phyloP scores from a whole-genome alignment of 2,888 invertebrate genomes.

The Luperina nickerlii region DNA sequence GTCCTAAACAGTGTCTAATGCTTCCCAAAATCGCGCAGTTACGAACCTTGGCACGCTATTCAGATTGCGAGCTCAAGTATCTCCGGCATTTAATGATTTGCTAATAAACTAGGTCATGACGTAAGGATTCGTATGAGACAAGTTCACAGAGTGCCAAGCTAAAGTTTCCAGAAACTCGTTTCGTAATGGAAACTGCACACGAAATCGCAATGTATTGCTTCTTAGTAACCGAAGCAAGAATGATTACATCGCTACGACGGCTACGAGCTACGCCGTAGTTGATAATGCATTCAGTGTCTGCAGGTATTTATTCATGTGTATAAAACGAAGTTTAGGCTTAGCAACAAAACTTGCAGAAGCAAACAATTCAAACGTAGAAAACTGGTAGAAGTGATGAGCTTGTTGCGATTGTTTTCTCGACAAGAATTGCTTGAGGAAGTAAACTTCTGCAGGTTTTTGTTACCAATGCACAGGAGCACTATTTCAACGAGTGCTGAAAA shows the following conservation, averaged over 20 bases:
- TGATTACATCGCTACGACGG: not conserved
- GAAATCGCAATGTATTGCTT: conserved; percentile 14
- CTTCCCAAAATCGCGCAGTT: not conserved
- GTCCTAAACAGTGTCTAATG: not conserved
- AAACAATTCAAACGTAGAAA: not conserved
- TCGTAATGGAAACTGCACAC: conserved; percentile 5
- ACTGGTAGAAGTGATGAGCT: not conserved
- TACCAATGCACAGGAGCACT: not conserved
- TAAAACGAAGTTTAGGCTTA: too few species aligned
- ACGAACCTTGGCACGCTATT: not conserved
- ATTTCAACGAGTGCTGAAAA: too few species aligned
- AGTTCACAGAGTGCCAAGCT: conserved; percentile 10
- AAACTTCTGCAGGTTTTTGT: not conserved
- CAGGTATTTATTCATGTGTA: not conserved
- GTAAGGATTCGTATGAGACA: conserved; percentile 14
- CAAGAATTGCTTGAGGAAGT: too few species aligned
- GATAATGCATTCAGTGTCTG: not conserved
- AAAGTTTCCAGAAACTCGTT: conserved; percentile 24
- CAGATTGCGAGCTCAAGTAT: not conserved
- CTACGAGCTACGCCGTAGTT: conserved; percentile 23
- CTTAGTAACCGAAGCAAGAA: not conserved
- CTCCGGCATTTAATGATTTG: conserved; percentile 11
- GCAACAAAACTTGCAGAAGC: not conserved
- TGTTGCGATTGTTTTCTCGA: not conserved
- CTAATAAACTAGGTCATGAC: conserved; percentile 1